A percentile compares a stretch with the other conserved stretches of the same genome.
These are phyloP conservation scores for Pheosia gnoma DNA, from an alignment of 2,888 invertebrate genomes.

Conservation along the genomic window DNA sequence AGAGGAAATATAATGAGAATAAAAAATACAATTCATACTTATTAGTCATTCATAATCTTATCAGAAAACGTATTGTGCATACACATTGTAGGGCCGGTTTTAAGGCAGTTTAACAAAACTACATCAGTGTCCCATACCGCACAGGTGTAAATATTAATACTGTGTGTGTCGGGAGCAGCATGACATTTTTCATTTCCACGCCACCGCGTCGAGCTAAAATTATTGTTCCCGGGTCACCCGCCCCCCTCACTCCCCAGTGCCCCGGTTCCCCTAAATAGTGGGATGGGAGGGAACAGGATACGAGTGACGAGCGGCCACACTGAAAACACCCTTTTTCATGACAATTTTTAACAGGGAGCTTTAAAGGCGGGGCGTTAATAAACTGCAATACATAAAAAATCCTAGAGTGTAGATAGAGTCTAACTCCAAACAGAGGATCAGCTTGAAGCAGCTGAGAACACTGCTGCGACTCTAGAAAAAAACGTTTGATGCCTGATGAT, in stretches of 20 bases:
- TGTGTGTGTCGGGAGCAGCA: conserved; percentile 40
- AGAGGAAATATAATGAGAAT: conserved; percentile 27
- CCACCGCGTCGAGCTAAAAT: conserved; percentile 59
- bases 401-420: too few species aligned
- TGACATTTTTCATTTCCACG: conserved; percentile 67
- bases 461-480: too few species aligned
- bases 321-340: conserved; percentile 25
- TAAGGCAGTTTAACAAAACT: conserved; percentile 38
- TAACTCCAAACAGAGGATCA: too few species aligned
- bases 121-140: conserved; percentile 37
- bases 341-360: conserved; percentile 20
- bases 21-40: conserved; percentile 29
- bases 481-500: too few species aligned
- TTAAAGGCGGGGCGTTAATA: background rate
- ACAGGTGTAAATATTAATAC: conserved; percentile 44
- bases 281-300: conserved; percentile 37
- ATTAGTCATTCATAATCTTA: conserved; percentile 26
- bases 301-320: conserved; percentile 41
- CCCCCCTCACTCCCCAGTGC: conserved; percentile 37
- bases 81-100: conserved; percentile 33
- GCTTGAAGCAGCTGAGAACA: too few species aligned
- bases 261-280: conserved; percentile 44
- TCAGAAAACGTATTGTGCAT: conserved; percentile 29
- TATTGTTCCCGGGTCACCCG: conserved; percentile 56
- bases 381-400: too few species aligned